These are phyloP conservation scores for Drosophila insularis DNA, from an alignment of 1,140 invertebrate genomes.

Conservation along the genomic window DNA sequence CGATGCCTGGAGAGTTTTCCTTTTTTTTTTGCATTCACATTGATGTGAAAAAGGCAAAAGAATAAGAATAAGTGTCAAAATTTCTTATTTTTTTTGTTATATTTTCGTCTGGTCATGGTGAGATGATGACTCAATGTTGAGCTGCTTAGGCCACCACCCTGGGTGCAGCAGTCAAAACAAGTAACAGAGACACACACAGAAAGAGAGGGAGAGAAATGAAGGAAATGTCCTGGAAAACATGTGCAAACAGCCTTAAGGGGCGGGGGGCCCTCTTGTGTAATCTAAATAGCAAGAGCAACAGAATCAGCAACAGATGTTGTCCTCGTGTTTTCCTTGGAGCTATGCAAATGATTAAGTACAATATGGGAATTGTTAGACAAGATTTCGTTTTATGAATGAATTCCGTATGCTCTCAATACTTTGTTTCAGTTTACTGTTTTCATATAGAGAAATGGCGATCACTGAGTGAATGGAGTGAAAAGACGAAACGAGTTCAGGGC, in stretches of 20 bases:
- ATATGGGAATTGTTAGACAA: conserved; percentile 22
- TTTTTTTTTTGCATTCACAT: conserved; percentile 20
- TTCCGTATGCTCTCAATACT: background rate
- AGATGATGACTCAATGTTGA: conserved; percentile 62
- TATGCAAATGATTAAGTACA: conserved; percentile 11
- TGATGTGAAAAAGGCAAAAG: conserved; percentile 4
- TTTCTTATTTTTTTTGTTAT: conserved; percentile 15
- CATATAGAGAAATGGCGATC: no score
- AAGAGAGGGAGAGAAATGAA: conserved; percentile 12
- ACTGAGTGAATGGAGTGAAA: background rate
- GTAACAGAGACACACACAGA: conserved; percentile 40
- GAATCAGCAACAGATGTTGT: conserved; percentile 52
- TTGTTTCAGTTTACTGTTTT: no score
- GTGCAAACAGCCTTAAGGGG: conserved; percentile 40
- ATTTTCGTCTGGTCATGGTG: conserved; percentile 17
- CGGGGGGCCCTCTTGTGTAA: no score
- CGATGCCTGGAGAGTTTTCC: conserved; percentile 44
- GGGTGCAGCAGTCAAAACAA: conserved; percentile 60
- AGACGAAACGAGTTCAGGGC: conserved; percentile 3
- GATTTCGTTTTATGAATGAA: conserved; percentile 49
- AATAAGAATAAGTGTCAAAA: conserved; percentile 55
- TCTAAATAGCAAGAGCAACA: conserved; percentile 11
- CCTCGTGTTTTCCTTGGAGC: conserved; percentile 12
- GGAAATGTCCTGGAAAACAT: conserved; percentile 51
- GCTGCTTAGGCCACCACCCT: conserved; percentile 41